These are phyloP conservation scores for Uria lomvia DNA, from an alignment of 2,113 vertebrate species.

Conservation along the genomic window DNA sequence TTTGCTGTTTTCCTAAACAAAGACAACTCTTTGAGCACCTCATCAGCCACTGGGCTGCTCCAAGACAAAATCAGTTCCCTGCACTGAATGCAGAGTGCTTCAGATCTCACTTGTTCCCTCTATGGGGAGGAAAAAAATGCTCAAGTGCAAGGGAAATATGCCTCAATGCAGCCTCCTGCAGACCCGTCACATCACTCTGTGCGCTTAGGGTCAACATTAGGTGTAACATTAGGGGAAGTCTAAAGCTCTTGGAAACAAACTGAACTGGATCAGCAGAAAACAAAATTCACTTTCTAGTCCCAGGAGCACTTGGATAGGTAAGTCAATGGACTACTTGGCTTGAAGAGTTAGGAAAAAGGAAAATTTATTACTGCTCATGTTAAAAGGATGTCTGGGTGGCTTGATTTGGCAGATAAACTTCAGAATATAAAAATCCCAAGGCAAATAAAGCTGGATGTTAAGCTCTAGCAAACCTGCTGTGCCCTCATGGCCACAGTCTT, in stretches of 20 bases:
- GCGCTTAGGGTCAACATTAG: neutral
- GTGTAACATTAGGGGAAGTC: neutral
- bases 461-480: neutral
- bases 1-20: neutral
- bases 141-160: neutral
- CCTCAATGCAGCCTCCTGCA: neutral
- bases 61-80: neutral
- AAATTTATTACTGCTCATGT: neutral
- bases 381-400: neutral
- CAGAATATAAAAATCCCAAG: neutral
- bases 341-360: neutral
- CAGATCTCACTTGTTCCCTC: neutral
- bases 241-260: neutral
- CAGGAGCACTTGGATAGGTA: neutral
- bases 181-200: neutral
- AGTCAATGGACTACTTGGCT: neutral
- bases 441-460: neutral
- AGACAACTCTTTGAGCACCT: neutral
- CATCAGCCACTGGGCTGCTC: neutral
- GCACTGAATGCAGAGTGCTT: neutral
- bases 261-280: neutral
- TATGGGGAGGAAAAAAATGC: neutral
- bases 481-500: accelerated
- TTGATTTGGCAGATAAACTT: neutral
- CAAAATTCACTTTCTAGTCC: neutral